Percentiles rank a stretch among this genome's conserved stretches.
phyloP scores from a whole-genome alignment of 2,113 vertebrate genomes.

The Zosterops lateralis region DNA sequence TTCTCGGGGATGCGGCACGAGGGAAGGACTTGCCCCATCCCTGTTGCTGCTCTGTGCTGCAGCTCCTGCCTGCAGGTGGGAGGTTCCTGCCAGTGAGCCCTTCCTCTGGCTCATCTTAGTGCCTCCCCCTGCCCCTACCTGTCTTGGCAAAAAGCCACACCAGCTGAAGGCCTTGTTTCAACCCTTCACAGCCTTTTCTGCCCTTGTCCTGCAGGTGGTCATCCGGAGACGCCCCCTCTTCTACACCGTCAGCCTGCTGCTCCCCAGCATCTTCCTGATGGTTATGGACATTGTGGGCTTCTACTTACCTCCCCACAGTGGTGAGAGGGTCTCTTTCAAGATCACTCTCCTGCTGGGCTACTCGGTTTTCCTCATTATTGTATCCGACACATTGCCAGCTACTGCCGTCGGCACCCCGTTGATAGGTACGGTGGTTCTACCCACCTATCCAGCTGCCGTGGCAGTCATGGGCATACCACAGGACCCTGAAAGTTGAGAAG shows the following conservation, averaged over 20 bases:
- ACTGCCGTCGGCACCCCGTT: slow-evolving; percentile 92
- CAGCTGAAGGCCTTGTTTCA: background rate
- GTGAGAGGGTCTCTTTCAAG: slow-evolving; percentile 97
- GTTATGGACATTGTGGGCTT: slow-evolving; percentile 95
- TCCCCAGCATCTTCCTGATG: slow-evolving; percentile 97
- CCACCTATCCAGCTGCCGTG: fast-evolving
- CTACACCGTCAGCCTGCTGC: slow-evolving; percentile 90
- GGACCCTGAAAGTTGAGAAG: background rate
- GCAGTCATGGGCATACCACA: background rate
- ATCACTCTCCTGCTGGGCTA: slow-evolving; percentile 96
- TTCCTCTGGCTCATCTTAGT: background rate
- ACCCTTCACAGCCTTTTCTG: background rate
- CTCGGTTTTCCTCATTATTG: slow-evolving; percentile 97
- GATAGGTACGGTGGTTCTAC: slow-evolving; percentile 75
- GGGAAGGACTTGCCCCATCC: background rate
- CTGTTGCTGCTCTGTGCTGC: background rate
- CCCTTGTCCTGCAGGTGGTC: slow-evolving; percentile 81
- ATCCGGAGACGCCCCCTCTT: slow-evolving; percentile 93
- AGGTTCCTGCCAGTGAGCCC: background rate
- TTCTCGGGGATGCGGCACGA: background rate
- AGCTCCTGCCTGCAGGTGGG: background rate
- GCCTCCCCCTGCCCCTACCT: background rate
- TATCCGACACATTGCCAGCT: slow-evolving; percentile 91
- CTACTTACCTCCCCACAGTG: slow-evolving; percentile 94
- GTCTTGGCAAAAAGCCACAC: background rate